phyloP scores from a whole-genome alignment of 30 jellyfish, hydroid and myxozoan species.

The Hydractinia echinata region DNA sequence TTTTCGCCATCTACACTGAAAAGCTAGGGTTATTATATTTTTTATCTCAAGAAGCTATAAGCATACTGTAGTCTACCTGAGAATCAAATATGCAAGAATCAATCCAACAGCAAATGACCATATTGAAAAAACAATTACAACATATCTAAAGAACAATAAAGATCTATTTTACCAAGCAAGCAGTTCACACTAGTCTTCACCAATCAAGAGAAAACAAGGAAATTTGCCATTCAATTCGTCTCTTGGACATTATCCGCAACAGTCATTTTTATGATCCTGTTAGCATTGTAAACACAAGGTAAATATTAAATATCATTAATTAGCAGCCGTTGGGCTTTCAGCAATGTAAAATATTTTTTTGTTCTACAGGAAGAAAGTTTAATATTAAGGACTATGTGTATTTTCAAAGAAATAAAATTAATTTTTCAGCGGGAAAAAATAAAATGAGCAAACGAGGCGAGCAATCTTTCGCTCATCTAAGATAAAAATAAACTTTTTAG shows the following conservation, averaged over 20 bases:
- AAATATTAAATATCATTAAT: no score
- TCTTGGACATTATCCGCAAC: background rate
- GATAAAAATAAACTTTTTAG: no score
- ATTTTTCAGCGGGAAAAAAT: no score
- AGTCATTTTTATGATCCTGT: no score
- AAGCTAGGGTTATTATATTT: background rate
- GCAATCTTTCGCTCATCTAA: no score
- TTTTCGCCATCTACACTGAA: background rate
- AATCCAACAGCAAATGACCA: slow-evolving; percentile 90
- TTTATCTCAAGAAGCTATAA: background rate
- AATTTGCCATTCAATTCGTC: background rate
- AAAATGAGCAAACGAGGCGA: no score
- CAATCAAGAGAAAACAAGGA: background rate
- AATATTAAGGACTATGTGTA: no score
- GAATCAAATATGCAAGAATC: slow-evolving; percentile 62
- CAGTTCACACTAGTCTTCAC: background rate
- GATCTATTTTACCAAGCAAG: background rate
- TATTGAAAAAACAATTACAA: slow-evolving; percentile 68
- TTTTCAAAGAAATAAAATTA: no score
- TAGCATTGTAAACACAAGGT: no score
- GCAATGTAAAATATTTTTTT: no score
- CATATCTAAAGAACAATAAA: slow-evolving; percentile 49
- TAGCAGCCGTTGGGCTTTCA: no score
- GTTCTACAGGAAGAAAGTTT: no score
- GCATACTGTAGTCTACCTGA: slow-evolving; percentile 40